These are phyloP conservation scores for Yponomeuta sedellus DNA, from an alignment of 2,888 invertebrate genomes.

Conservation along the genomic window DNA sequence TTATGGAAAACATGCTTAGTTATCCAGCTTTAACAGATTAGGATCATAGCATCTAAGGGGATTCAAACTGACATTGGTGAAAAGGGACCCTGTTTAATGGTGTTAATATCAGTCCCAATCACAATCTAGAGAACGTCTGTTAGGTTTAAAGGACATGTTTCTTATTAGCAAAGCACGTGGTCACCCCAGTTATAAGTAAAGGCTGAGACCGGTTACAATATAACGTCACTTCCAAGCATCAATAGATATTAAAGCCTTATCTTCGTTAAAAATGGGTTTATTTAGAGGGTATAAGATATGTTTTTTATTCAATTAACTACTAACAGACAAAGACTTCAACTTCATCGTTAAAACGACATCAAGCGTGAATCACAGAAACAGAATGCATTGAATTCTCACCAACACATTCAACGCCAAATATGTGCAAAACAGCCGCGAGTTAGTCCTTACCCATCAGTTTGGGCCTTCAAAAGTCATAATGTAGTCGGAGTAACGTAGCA, in stretches of 20 bases:
- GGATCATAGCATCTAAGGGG: too few species aligned
- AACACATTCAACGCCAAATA: constrained; percentile 10
- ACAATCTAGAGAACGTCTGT: too few species aligned
- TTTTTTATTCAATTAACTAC: not conserved
- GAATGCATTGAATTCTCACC: constrained; percentile 2
- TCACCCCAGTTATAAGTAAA: constrained; percentile 13
- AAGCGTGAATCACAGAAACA: not conserved
- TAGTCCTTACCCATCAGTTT: constrained; percentile 8
- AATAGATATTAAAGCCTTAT: constrained; percentile 19
- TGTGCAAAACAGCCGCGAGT: constrained; percentile 9
- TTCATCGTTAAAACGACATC: not conserved
- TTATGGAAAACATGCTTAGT: too few species aligned
- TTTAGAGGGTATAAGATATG: constrained; percentile 6
- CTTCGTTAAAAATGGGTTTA: constrained; percentile 24
- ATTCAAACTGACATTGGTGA: too few species aligned
- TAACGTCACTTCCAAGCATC: constrained; percentile 18
- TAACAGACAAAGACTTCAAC: not conserved
- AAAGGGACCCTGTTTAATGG: too few species aligned
- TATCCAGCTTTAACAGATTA: too few species aligned
- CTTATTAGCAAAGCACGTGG: not conserved
- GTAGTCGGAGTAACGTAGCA: constrained; percentile 11
- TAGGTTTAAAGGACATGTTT: too few species aligned
- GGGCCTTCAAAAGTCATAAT: constrained; percentile 9
- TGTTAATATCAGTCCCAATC: too few species aligned
- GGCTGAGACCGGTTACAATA: constrained; percentile 12